Evolutionary conservation across 2,797 vertebrate species (phyloP).

Genomic region (Oreortyx pictus): DNA sequence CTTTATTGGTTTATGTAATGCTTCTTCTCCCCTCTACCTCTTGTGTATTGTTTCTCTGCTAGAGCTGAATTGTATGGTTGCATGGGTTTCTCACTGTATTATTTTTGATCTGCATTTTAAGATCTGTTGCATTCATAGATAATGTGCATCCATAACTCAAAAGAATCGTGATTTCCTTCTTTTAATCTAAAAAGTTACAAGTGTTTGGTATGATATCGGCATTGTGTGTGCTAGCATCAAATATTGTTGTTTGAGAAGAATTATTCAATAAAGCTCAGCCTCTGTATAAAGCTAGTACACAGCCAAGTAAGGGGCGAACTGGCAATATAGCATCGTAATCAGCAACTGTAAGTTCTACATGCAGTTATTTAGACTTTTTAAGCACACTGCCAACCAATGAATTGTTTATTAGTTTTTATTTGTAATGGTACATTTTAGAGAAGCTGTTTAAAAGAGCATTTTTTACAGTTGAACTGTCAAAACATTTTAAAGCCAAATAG

Average conservation of each 20-base stretch:
- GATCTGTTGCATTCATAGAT: not conserved
- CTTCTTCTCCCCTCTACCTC: not conserved
- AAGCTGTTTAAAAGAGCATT: not conserved
- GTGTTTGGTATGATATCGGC: not conserved
- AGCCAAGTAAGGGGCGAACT: not conserved
- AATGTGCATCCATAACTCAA: not conserved
- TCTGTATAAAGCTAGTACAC: not conserved
- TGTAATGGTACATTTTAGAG: not conserved
- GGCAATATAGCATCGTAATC: not conserved
- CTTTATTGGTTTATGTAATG: not conserved
- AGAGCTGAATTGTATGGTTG: not conserved
- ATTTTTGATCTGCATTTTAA: slow-evolving; percentile 6
- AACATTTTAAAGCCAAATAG: not conserved
- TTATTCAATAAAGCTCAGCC: not conserved
- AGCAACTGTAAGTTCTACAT: not conserved
- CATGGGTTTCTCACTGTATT: not conserved
- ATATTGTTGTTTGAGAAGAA: slow-evolving; percentile 30
- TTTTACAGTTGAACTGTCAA: slow-evolving; percentile 14
- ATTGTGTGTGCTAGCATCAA: slow-evolving; percentile 38
- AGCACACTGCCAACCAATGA: not conserved
- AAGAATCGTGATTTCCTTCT: not conserved
- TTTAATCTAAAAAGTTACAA: not conserved
- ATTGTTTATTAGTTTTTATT: not conserved
- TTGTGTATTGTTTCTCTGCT: not conserved
- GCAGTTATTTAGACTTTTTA: not conserved